These are phyloP conservation scores for Manduca sexta DNA, from an alignment of 1,140 invertebrate genomes.

Conservation along the genomic window DNA sequence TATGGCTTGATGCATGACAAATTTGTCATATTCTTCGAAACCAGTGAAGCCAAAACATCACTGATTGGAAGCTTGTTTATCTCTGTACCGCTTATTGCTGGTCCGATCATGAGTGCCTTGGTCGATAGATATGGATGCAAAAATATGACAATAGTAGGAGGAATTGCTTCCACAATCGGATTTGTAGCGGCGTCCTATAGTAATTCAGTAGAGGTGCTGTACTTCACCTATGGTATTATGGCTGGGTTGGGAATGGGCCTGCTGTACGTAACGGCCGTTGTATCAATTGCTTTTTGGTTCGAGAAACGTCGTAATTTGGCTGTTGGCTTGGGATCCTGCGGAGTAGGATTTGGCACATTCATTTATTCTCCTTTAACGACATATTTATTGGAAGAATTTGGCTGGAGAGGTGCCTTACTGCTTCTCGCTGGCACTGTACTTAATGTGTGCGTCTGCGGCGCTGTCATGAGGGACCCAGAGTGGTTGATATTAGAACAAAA, in stretches of 20 bases:
- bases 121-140: conserved; percentile 92
- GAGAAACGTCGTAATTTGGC: conserved; percentile 93
- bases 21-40: conserved; percentile 86
- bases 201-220: conserved; percentile 83
- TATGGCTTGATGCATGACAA: conserved; percentile 92
- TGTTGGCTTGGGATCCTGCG: conserved; percentile 93
- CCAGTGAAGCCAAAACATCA: conserved; percentile 86
- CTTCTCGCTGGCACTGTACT: conserved; percentile 89
- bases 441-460: conserved; percentile 92
- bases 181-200: conserved; percentile 85
- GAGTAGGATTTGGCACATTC: conserved; percentile 90
- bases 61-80: conserved; percentile 92
- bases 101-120: conserved; percentile 89
- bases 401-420: conserved; percentile 89
- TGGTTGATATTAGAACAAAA: conserved; percentile 81
- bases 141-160: conserved; percentile 86
- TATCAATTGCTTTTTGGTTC: conserved; percentile 97
- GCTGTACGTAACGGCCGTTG: conserved; percentile 92
- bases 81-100: conserved; percentile 89
- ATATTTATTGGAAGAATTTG: conserved; percentile 82
- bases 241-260: conserved; percentile 90
- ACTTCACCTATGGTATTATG: conserved; percentile 89
- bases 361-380: conserved; percentile 88
- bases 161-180: conserved; percentile 83
- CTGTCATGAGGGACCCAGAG: conserved; percentile 89